Evolutionary conservation across 2,888 invertebrate species (phyloP).

Genomic region (Antitype chi): DNA sequence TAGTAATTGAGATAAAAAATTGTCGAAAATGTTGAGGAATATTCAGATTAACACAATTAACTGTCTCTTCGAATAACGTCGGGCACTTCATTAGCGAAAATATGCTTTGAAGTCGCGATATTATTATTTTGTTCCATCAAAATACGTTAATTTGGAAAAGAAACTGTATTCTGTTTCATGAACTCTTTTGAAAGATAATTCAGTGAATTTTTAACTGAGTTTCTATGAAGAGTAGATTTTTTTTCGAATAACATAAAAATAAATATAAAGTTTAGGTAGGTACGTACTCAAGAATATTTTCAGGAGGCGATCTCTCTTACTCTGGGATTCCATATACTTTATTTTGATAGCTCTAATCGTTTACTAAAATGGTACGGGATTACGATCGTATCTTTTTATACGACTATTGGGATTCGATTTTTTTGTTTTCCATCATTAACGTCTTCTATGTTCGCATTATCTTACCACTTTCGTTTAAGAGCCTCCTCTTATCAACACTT

Average conservation of each 20-base stretch:
- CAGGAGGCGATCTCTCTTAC: slow-evolving; percentile 3
- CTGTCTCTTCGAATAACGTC: slow-evolving; percentile 31
- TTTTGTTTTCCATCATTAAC: slow-evolving; percentile 32
- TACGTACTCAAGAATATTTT: background rate
- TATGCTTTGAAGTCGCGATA: slow-evolving; percentile 44
- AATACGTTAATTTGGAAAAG: slow-evolving; percentile 37
- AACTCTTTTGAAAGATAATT: slow-evolving; percentile 26
- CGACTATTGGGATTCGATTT: slow-evolving; percentile 38
- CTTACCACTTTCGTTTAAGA: slow-evolving; percentile 29
- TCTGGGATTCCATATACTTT: slow-evolving; percentile 29
- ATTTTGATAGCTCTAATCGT: slow-evolving; percentile 35
- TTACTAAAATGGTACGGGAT: slow-evolving; percentile 37
- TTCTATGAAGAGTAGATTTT: background rate
- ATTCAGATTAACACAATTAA: slow-evolving; percentile 51
- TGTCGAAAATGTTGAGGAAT: slow-evolving; percentile 19
- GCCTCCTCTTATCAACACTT: no score
- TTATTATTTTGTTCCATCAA: slow-evolving; percentile 42
- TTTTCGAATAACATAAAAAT: background rate
- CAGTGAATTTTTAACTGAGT: background rate
- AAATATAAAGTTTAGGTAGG: background rate
- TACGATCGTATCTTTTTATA: slow-evolving; percentile 45
- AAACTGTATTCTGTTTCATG: slow-evolving; percentile 23
- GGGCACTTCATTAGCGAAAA: slow-evolving; percentile 43
- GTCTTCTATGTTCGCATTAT: slow-evolving; percentile 26
- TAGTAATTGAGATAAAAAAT: slow-evolving; percentile 19